Base-by-base conservation (phyloP, 2,888 invertebrate species). In the Oithona nana region DNA sequence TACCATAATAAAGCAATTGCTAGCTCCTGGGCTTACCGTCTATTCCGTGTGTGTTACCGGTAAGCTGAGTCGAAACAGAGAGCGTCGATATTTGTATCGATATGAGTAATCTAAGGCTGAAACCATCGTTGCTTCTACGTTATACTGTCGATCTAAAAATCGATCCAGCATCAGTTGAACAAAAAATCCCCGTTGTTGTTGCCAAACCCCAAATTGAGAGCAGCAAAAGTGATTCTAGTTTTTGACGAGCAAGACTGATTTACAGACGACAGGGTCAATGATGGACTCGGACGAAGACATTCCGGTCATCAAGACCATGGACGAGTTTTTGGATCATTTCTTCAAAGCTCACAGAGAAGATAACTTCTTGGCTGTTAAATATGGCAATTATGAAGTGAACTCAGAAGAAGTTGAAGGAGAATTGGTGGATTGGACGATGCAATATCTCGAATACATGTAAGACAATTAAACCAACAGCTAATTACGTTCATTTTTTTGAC, bases 361-460 rank as follows among this genome's bases (percentile, higher is more conserved):
- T n/a, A 59, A 59, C 49, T 59, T 59, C 28, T 49, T 49, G 24
- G 29, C 85, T 61, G 82, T 85, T 57, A 80, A 81, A 70, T 81
- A 83, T 64, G 80, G 80, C 66, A 79, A 80, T 66, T 82, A 83
- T 71, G 79, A 81, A 66, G 78, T 84, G 68, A 78, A 80, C 52
- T 81, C 82, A 68, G 73, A 77, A 11, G 86, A 86, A 75, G 75
- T 86, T 64, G 76, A 80, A 68, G 86, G 85, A 56, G 84, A 84
- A 72, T 80, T 85, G 66, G 78, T 84, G 64, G 82, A 83, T 73
- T 84, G 84, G 82, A 81, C 80, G 58, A 78, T 83, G 63, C 83
- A 84, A 72, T 86, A 85, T 75, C 77, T 86, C 69, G 80, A 80
- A 68, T 81, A 82, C 73, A 83, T 82, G 86, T 86, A 76, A 82